Conservation (phyloP, 2,888 invertebrate species). For the Eupithecia insigniata region DNA sequence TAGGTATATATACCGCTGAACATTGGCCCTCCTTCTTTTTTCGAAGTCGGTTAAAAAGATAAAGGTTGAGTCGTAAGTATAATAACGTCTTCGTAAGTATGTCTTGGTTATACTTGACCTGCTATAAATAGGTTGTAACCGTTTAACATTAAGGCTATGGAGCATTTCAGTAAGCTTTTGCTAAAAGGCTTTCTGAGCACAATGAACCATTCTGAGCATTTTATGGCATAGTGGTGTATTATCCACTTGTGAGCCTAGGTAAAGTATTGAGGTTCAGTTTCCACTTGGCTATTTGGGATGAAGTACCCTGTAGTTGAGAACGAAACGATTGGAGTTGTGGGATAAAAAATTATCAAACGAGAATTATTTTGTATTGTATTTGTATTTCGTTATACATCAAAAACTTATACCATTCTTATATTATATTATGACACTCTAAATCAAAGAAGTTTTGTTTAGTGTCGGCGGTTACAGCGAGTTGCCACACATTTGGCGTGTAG, state of each 20-base stretch:
- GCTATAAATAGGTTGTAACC: constrained; percentile 23
- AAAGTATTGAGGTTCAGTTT: constrained; percentile 18
- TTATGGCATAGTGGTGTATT: constrained; percentile 47
- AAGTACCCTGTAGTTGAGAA: neutral
- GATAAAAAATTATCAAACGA: too few species aligned
- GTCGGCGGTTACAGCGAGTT: too few species aligned
- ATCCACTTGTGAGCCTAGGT: constrained; percentile 42
- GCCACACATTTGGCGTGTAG: too few species aligned
- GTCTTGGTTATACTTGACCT: constrained; percentile 16
- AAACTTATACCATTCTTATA: too few species aligned
- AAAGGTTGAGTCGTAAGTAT: neutral
- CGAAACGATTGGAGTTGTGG: neutral
- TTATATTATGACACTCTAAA: too few species aligned
- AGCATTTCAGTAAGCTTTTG: constrained; percentile 30
- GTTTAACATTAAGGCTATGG: constrained; percentile 31
- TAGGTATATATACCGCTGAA: too few species aligned
- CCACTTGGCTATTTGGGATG: neutral
- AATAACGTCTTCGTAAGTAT: neutral
- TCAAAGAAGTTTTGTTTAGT: too few species aligned
- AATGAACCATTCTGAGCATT: constrained; percentile 43
- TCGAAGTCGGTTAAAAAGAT: too few species aligned
- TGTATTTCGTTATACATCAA: too few species aligned
- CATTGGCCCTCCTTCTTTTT: too few species aligned
- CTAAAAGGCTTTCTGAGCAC: constrained; percentile 49
- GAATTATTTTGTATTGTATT: too few species aligned